Conservation (phyloP, 2,797 vertebrate species). For the Argyrosomus regius region DNA sequence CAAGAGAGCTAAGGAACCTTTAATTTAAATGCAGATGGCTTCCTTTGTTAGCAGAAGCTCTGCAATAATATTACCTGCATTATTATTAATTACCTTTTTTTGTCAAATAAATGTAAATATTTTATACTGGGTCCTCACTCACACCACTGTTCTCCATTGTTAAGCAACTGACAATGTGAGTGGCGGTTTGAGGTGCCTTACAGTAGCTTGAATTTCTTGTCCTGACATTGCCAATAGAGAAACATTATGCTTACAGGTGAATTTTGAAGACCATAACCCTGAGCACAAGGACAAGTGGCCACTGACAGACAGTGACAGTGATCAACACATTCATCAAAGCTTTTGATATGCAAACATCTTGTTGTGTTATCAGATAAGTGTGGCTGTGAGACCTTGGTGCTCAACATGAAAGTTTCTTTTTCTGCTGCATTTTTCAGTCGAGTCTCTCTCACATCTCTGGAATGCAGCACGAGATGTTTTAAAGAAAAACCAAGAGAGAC, state of each 20-base stretch:
- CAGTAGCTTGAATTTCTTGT: background rate
- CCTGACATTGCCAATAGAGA: background rate
- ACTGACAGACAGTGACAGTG: constrained; percentile 3
- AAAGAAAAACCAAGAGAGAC: background rate
- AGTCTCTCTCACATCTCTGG: background rate
- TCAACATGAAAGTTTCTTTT: background rate
- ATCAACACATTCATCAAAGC: background rate
- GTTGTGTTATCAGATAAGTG: background rate
- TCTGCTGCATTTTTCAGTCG: background rate
- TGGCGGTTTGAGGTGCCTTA: background rate
- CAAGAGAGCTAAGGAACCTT: no score
- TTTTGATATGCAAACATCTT: background rate
- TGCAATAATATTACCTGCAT: no score
- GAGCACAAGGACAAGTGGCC: background rate
- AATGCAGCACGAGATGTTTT: background rate
- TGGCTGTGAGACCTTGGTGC: background rate
- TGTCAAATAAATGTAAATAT: no score
- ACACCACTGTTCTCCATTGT: no score
- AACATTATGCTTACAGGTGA: background rate
- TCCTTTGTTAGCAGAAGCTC: no score
- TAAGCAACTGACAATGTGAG: background rate
- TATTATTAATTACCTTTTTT: no score
- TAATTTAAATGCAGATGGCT: no score
- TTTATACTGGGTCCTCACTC: no score
- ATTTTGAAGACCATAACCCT: background rate